Evolutionary conservation across 2,113 vertebrate genomes (phyloP).

Genomic region (Apodemus speciosus): DNA sequence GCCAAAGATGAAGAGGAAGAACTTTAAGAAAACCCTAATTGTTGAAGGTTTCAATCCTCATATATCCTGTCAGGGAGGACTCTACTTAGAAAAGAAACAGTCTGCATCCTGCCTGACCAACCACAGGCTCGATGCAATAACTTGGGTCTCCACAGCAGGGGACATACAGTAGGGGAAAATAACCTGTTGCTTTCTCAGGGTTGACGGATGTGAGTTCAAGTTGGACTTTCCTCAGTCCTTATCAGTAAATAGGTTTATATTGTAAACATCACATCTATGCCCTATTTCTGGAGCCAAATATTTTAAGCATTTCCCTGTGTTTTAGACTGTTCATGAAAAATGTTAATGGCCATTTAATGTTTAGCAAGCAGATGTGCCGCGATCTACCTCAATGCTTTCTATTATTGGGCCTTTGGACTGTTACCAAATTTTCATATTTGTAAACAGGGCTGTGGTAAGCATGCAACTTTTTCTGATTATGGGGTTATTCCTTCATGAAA

Average conservation of each 20-base stretch:
- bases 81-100: neutral
- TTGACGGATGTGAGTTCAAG: neutral
- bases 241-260: neutral
- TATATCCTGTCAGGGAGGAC: neutral
- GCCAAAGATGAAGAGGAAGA: neutral
- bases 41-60: neutral
- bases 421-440: conserved; percentile 4
- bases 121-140: rapidly evolving
- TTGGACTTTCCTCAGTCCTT: conserved; percentile 17
- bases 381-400: conserved; percentile 38
- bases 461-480: neutral
- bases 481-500: conserved; percentile 36
- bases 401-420: conserved; percentile 16
- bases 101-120: neutral
- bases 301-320: neutral
- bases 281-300: neutral
- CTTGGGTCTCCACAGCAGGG: neutral
- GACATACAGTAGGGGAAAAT: neutral
- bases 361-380: conserved; percentile 7
- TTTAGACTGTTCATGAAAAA: neutral
- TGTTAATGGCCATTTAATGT: conserved; percentile 18
- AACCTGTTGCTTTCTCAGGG: neutral
- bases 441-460: conserved; percentile 38
- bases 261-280: neutral
- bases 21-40: neutral